phyloP scores from a whole-genome alignment of 2,797 vertebrate species.

The Sebastes vulpes region DNA sequence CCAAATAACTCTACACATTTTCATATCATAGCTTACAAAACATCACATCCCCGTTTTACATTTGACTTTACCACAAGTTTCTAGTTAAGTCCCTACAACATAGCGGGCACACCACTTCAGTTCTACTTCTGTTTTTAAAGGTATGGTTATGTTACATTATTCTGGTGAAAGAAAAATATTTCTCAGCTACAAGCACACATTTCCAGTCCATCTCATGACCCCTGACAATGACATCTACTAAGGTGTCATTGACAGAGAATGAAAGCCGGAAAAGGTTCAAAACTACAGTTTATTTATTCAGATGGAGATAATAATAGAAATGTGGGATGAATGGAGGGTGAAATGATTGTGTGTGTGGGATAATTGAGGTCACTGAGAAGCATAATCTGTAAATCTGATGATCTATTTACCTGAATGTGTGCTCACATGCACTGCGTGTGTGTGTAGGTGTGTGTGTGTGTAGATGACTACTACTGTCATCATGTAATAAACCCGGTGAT shows the following conservation, averaged over 20 bases:
- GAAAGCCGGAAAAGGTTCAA: not conserved
- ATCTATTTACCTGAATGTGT: constrained; percentile 23
- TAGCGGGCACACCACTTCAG: not conserved
- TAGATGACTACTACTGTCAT: not conserved
- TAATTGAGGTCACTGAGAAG: constrained; percentile 45
- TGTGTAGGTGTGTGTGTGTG: not conserved
- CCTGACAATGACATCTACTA: not conserved
- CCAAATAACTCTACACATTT: not conserved
- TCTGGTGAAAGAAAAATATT: not conserved
- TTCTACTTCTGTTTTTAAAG: not conserved
- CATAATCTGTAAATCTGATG: constrained; percentile 25
- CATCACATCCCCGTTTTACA: not conserved
- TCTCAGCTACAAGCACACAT: not conserved
- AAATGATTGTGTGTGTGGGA: constrained; percentile 32
- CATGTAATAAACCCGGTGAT: not conserved
- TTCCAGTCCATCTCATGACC: not conserved
- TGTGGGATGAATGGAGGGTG: not conserved
- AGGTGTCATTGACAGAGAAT: not conserved
- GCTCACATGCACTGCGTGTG: not conserved
- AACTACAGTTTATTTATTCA: not conserved
- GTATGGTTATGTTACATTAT: not conserved
- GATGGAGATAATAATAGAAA: not conserved
- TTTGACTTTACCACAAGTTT: not conserved
- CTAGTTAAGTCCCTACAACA: not conserved
- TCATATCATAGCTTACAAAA: not conserved